phyloP scores from a whole-genome alignment of 2,888 invertebrate genomes.

The Apeira syringaria region DNA sequence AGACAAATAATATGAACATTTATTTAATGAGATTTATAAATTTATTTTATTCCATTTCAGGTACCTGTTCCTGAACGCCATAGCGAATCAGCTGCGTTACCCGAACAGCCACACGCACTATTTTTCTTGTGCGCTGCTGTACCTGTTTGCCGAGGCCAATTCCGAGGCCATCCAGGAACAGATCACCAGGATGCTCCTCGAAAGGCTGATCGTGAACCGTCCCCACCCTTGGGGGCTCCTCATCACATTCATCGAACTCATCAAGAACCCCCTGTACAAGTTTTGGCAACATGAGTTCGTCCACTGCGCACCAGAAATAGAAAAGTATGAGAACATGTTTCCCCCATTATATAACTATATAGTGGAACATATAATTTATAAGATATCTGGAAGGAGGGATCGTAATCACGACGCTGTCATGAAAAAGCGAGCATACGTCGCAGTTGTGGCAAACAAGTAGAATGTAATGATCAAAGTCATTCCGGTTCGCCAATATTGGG shows the following conservation, averaged over 20 bases:
- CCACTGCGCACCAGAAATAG: slow-evolving; percentile 99
- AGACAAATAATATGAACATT: too few relatives aligned
- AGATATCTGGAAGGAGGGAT: slow-evolving; percentile 16
- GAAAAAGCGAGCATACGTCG: neutral
- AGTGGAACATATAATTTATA: slow-evolving; percentile 14
- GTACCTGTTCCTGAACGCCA: slow-evolving; percentile 98
- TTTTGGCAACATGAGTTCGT: slow-evolving; percentile 99
- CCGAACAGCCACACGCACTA: slow-evolving; percentile 99
- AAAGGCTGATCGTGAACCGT: slow-evolving; percentile 98
- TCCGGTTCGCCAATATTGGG: neutral
- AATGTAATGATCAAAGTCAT: neutral
- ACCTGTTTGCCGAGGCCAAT: slow-evolving; percentile 98
- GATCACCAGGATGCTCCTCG: slow-evolving; percentile 97
- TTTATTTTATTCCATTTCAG: slow-evolving; percentile 70
- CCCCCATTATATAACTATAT: slow-evolving; percentile 32
- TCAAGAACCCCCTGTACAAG: slow-evolving; percentile 98
- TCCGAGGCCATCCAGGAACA: slow-evolving; percentile 99
- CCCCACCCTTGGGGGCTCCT: slow-evolving; percentile 99
- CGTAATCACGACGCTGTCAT: neutral
- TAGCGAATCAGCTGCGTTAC: slow-evolving; percentile 99
- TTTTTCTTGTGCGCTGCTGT: slow-evolving; percentile 98
- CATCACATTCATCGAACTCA: slow-evolving; percentile 99
- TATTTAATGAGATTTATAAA: too few relatives aligned
- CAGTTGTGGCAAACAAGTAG: neutral
- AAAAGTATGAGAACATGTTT: slow-evolving; percentile 89